Evolutionary conservation across 2,888 invertebrate species (phyloP).

Genomic region (Gastracanthus pulcherrimus): DNA sequence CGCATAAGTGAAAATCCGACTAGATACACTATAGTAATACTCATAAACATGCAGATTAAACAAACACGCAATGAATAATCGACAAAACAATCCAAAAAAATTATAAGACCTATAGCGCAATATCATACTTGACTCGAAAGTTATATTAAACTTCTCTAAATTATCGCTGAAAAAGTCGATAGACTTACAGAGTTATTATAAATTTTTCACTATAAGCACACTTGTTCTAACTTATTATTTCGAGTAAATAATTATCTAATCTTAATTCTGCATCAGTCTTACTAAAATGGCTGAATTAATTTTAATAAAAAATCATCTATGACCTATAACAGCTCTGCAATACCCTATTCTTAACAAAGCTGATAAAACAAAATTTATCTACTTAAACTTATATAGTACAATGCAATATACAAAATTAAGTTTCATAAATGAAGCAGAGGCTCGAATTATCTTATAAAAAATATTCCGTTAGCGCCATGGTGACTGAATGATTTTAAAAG

Average conservation of each 20-base stretch:
- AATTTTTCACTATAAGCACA: not conserved
- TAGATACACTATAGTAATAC: slow-evolving; percentile 55
- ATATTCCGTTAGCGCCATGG: not conserved
- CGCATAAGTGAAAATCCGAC: slow-evolving; percentile 50
- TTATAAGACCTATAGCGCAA: not conserved
- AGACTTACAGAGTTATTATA: not conserved
- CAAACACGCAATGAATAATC: not conserved
- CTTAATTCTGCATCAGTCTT: slow-evolving; percentile 20
- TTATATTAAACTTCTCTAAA: not conserved
- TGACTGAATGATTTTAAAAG: too few relatives aligned
- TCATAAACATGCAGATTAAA: slow-evolving; percentile 34
- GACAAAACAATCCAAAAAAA: not conserved
- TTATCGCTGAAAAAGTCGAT: not conserved
- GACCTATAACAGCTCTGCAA: slow-evolving; percentile 4
- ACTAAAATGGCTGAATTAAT: not conserved
- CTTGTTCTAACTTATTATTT: not conserved
- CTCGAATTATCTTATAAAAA: not conserved
- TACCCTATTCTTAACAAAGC: not conserved
- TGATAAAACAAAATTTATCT: not conserved
- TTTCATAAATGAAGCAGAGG: not conserved
- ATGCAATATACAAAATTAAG: not conserved
- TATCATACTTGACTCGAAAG: not conserved
- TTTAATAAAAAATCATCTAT: not conserved
- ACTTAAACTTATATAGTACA: slow-evolving; percentile 8
- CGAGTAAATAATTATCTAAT: not conserved